Percentiles rank a stretch among this genome's conserved stretches.
phyloP scores from a whole-genome alignment of 2,113 vertebrate genomes.

The Chauna torquata region DNA sequence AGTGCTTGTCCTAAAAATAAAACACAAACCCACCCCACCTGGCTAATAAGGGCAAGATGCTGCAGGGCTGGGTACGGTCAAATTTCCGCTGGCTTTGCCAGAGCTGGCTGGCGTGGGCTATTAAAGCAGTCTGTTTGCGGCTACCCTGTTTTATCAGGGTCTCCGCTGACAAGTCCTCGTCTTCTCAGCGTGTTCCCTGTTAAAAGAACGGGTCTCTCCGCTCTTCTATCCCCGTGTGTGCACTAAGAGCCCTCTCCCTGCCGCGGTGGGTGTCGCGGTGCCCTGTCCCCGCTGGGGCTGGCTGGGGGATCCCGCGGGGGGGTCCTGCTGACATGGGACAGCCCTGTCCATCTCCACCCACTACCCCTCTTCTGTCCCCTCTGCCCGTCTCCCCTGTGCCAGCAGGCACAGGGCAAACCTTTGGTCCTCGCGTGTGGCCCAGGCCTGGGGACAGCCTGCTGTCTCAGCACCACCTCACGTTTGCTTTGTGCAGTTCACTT shows the following conservation, averaged over 20 bases:
- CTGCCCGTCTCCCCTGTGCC: too few relatives aligned
- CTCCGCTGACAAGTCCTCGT: background rate
- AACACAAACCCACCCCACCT: rapidly evolving
- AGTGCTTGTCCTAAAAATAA: background rate
- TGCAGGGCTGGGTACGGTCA: too few relatives aligned
- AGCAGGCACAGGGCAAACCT: rapidly evolving
- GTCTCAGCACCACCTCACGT: background rate
- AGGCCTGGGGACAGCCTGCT: background rate
- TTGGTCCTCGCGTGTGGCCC: rapidly evolving
- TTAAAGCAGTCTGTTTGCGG: background rate
- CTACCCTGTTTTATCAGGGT: background rate
- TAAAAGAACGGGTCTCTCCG: background rate
- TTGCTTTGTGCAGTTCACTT: background rate
- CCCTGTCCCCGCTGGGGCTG: background rate
- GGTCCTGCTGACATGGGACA: background rate
- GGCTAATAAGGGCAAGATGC: background rate
- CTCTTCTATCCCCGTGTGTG: rapidly evolving
- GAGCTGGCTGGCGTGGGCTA: background rate
- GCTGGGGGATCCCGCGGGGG: rapidly evolving
- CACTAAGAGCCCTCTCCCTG: background rate
- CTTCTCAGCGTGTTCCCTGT: background rate
- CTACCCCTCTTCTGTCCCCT: too few relatives aligned
- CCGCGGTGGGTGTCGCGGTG: rapidly evolving
- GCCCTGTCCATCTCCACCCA: background rate
- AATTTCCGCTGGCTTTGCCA: background rate